phyloP scores from a whole-genome alignment of 2,797 vertebrate species.

The Sebastes taczanowskii region DNA sequence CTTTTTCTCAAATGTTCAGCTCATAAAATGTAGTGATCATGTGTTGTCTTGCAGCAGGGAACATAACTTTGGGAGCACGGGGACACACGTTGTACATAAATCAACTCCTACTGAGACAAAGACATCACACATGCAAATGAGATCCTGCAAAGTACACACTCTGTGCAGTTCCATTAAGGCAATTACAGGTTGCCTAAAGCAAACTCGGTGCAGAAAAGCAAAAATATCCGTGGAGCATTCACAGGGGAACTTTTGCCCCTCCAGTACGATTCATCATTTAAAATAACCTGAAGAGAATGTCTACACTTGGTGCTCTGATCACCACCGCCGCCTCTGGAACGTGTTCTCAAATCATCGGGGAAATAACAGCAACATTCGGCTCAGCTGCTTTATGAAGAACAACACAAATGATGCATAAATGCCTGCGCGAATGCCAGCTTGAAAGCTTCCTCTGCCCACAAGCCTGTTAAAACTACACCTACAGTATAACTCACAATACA shows the following conservation, averaged over 20 bases:
- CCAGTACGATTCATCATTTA: slow-evolving; percentile 24
- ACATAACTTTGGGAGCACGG: neutral
- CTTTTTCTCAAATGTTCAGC: neutral
- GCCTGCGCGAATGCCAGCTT: neutral
- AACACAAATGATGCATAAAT: slow-evolving; percentile 34
- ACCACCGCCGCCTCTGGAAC: slow-evolving; percentile 24
- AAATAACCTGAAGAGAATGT: slow-evolving; percentile 44
- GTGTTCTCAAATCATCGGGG: slow-evolving; percentile 24
- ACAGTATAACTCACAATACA: neutral
- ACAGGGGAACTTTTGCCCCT: slow-evolving; percentile 23
- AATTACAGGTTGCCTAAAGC: slow-evolving; percentile 15
- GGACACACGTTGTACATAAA: neutral
- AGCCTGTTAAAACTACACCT: neutral
- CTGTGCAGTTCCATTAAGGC: slow-evolving; percentile 14
- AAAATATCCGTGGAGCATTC: slow-evolving; percentile 26
- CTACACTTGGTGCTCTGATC: slow-evolving; percentile 35
- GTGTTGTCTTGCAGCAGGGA: neutral
- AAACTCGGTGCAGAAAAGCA: slow-evolving; percentile 13
- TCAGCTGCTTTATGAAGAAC: slow-evolving; percentile 22
- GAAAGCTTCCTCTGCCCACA: neutral
- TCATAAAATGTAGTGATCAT: neutral
- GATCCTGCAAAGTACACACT: slow-evolving; percentile 4
- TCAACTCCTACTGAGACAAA: slow-evolving; percentile 6
- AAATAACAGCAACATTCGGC: slow-evolving; percentile 28
- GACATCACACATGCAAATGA: slow-evolving; percentile 22